Evolutionary conservation across 2,888 invertebrate species (phyloP), one percentile per base, ranked within the genome.

Genomic region (Caenorhabditis drosophilae): DNA sequence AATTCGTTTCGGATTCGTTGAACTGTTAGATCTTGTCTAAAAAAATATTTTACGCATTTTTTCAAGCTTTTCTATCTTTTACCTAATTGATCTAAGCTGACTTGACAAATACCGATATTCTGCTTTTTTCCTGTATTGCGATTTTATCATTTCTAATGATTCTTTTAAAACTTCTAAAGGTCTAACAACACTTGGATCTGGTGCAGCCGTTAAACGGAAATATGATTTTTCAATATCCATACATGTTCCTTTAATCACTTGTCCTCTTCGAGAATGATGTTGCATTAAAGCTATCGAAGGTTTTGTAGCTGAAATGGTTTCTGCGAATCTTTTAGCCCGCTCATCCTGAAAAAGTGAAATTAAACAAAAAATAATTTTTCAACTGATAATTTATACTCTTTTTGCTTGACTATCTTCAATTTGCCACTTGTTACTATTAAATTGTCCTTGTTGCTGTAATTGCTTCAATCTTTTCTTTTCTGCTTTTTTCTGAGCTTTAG

Each of bases 1-100:
- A 99, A 95, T 72, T 88, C 88, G 86, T 95, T 92, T 75, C 97
- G 87, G 76, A 98, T 89, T 80, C 96, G 93, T 89, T 98, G 98
- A 47, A 94, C 97, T 67, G 97, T 98, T 79, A 99, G 88, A 89
- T 99, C 98, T 87, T 98, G 98, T n/a, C n/a, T n/a, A n/a, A n/a
- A n/a, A n/a, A n/a, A n/a, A n/a, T n/a, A n/a, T n/a, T n/a, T n/a
- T n/a, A n/a, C n/a, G n/a, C n/a, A n/a, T n/a, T n/a, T n/a, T n/a
- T n/a, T n/a, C n/a, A n/a, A n/a, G n/a, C n/a, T n/a, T n/a, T n/a
- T n/a, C n/a, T n/a, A n/a, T n/a, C n/a, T n/a, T n/a, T n/a, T n/a
- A n/a, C 77, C 98, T 46, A 48, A 99, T 96, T 9, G 96, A 95
- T 86, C 98, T 97, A 58, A 99, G 88, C 86, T 98, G 98, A 88